A percentile compares a stretch with the other conserved stretches of the same genome.
phyloP scores from a whole-genome alignment of 2,888 invertebrate species.

The Euplexia lucipara region DNA sequence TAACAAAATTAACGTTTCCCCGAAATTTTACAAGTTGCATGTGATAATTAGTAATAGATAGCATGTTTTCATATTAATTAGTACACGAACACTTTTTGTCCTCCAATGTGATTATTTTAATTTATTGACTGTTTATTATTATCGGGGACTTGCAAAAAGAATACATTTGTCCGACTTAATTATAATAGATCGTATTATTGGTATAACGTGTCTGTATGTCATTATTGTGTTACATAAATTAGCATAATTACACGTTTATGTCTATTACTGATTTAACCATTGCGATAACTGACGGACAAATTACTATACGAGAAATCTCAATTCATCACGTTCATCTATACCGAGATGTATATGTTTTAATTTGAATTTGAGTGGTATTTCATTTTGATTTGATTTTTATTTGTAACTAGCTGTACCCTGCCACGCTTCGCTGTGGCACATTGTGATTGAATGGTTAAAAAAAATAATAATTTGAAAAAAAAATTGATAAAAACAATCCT shows the following conservation, averaged over 20 bases:
- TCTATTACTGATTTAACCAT: not conserved
- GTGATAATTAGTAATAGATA: constrained; percentile 57
- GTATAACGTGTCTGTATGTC: constrained; percentile 8
- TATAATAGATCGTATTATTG: constrained; percentile 25
- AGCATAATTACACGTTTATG: not conserved
- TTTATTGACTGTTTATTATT: constrained; percentile 45
- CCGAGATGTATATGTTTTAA: too few relatives aligned
- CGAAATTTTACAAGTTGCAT: constrained; percentile 33
- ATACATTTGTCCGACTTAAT: constrained; percentile 10
- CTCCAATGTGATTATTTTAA: constrained; percentile 45
- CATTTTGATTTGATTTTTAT: too few relatives aligned
- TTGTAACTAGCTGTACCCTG: too few relatives aligned
- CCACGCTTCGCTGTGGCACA: too few relatives aligned
- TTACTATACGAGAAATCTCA: not conserved
- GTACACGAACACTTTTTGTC: constrained; percentile 34
- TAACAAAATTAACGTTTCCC: constrained; percentile 15
- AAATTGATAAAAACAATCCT: too few relatives aligned
- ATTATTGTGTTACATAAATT: constrained; percentile 17
- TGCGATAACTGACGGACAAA: not conserved
- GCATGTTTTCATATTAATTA: constrained; percentile 31
- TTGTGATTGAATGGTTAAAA: not conserved
- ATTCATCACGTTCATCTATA: not conserved
- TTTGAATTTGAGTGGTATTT: too few relatives aligned
- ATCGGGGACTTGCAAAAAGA: constrained; percentile 14
- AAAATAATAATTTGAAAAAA: not conserved